A percentile compares a stretch with the other conserved stretches of the same genome.
phyloP scores from a whole-genome alignment of 2,113 vertebrate genomes.

The Spilogale gracilis region DNA sequence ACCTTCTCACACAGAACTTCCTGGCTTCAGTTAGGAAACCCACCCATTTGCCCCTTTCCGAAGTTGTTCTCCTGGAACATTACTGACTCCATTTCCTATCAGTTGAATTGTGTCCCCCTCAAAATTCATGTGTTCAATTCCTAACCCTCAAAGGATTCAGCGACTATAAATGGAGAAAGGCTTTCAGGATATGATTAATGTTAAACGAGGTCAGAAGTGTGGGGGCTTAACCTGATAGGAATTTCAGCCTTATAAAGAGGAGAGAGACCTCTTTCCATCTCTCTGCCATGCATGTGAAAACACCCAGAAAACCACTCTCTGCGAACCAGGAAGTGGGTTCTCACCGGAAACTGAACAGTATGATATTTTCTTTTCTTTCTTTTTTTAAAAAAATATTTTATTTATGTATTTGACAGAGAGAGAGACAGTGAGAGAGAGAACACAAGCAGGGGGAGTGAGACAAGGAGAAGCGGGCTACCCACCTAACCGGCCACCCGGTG shows the following conservation, averaged over 20 bases:
- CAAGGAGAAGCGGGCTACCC: too few species aligned
- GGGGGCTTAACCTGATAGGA: neutral
- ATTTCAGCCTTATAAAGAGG: neutral
- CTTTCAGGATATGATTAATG: neutral
- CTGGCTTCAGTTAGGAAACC: neutral
- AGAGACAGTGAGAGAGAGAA: too few species aligned
- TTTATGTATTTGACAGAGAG: too few species aligned
- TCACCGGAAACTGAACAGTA: neutral
- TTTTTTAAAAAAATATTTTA: too few species aligned
- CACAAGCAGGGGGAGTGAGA: too few species aligned
- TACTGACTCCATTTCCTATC: neutral
- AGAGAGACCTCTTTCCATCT: neutral
- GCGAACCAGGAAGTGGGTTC: neutral
- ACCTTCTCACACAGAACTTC: neutral
- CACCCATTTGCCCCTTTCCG: neutral
- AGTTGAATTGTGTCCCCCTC: neutral
- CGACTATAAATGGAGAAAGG: neutral
- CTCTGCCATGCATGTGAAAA: neutral
- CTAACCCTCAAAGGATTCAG: neutral
- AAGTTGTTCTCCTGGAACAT: conserved; percentile 4
- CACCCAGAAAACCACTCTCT: accelerated
- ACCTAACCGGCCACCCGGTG: too few species aligned
- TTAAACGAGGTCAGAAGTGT: neutral
- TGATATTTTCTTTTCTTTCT: neutral
- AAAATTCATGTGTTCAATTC: neutral